A percentile compares a stretch with the other conserved stretches of the same genome.
These are phyloP conservation scores for Habroteleia sp. DNA, from an alignment of 2,888 invertebrate species.

Conservation along the genomic window DNA sequence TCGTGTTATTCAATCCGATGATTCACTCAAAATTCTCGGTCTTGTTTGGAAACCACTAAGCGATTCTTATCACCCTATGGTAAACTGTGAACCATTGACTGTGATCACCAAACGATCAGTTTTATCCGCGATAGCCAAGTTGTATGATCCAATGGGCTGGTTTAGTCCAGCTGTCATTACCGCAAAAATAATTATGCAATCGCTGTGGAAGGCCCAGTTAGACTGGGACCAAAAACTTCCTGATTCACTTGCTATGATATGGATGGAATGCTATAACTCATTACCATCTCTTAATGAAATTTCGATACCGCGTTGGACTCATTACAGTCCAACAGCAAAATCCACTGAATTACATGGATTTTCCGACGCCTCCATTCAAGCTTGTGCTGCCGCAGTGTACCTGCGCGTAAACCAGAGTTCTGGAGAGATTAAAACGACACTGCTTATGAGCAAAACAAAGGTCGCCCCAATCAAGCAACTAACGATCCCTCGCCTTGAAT, in stretches of 20 bases:
- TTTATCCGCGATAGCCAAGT: neutral
- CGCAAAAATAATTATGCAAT: slow-evolving; percentile 23
- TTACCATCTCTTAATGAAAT: neutral
- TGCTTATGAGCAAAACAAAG: neutral
- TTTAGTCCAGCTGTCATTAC: slow-evolving; percentile 4
- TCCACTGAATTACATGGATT: slow-evolving; percentile 1
- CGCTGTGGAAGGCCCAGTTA: neutral
- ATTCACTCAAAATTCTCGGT: slow-evolving; percentile 3
- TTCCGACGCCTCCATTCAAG: neutral
- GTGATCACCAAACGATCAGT: neutral
- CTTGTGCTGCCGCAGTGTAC: neutral
- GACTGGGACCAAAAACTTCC: slow-evolving; percentile 11
- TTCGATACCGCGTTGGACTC: neutral
- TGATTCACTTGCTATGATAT: neutral
- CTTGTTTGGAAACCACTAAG: neutral
- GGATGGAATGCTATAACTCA: neutral
- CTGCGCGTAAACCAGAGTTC: neutral
- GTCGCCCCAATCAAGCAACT: neutral
- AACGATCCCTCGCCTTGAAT: neutral
- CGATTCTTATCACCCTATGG: neutral
- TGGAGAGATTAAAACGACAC: neutral
- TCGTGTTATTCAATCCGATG: neutral
- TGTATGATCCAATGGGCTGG: slow-evolving; percentile 20
- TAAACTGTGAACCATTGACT: neutral
- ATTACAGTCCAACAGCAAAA: neutral